Evolutionary conservation across 1,140 invertebrate species (phyloP).

Genomic region (Procambarus clarkii): DNA sequence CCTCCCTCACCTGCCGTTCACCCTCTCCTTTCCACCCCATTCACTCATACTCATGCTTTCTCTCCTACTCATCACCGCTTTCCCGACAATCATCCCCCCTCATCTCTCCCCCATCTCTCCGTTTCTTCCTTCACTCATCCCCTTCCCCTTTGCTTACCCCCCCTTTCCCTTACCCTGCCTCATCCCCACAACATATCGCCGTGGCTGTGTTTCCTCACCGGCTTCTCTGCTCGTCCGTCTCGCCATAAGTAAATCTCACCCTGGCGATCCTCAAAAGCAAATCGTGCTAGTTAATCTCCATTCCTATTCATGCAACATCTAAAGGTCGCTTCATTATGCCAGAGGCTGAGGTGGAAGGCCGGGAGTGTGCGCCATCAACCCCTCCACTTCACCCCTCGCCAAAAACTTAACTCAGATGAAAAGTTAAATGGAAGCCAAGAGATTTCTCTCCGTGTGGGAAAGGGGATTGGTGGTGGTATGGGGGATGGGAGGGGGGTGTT

Average conservation of each 20-base stretch:
- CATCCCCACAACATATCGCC: not conserved
- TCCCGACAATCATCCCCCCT: too few species aligned
- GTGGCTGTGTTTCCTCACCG: not conserved
- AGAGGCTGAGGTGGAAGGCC: not conserved
- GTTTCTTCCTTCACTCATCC: too few species aligned
- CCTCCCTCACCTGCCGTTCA: too few species aligned
- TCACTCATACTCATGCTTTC: too few species aligned
- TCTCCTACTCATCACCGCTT: too few species aligned
- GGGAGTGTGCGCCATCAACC: not conserved
- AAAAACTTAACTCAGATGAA: conserved; percentile 25
- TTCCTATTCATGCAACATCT: conserved; percentile 39
- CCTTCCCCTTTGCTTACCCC: too few species aligned
- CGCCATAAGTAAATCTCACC: conserved; percentile 1
- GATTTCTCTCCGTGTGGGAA: not conserved
- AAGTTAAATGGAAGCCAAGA: conserved; percentile 32
- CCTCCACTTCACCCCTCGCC: not conserved
- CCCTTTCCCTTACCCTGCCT: not conserved
- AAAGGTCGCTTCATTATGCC: conserved; percentile 33
- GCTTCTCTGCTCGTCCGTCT: not conserved
- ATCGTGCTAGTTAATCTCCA: conserved; percentile 29
- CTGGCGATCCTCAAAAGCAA: conserved; percentile 18
- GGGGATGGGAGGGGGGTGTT: not conserved
- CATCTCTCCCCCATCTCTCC: too few species aligned
- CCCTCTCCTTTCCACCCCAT: too few species aligned
- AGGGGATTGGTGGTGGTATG: too few species aligned